Evolutionary conservation across 2,888 invertebrate species (phyloP).

Genomic region (Orthosia cruda): DNA sequence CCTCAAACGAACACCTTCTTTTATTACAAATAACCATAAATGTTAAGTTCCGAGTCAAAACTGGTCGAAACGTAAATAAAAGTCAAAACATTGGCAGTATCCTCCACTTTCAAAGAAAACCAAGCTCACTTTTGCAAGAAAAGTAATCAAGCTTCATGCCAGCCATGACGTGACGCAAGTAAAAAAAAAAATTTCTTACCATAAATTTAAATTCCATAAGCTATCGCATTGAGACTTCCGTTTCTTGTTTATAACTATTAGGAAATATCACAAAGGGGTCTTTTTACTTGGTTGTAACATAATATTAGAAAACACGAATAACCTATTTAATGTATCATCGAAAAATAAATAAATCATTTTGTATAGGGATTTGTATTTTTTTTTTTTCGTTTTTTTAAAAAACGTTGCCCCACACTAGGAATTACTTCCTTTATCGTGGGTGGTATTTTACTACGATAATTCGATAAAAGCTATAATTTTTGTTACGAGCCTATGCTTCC

Average conservation of each 20-base stretch:
- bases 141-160: constrained; percentile 88
- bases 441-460: no score
- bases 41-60: constrained; percentile 62
- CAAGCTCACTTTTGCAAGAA: constrained; percentile 89
- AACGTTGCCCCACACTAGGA: no score
- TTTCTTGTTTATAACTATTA: constrained; percentile 45
- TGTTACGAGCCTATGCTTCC: no score
- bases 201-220: constrained; percentile 47
- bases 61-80: constrained; percentile 84
- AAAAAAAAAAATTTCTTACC: constrained; percentile 72
- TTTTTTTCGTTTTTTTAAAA: no score
- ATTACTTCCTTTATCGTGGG: no score
- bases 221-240: constrained; percentile 56
- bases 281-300: neutral
- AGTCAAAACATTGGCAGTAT: constrained; percentile 81
- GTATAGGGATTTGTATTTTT: no score
- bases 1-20: constrained; percentile 65
- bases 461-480: no score
- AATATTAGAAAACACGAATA: neutral
- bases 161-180: constrained; percentile 86
- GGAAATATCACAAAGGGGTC: neutral
- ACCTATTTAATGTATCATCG: neutral
- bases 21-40: constrained; percentile 69
- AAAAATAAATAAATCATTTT: neutral
- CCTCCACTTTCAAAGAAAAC: constrained; percentile 87